These are phyloP conservation scores for Danionella cerebrum DNA, from an alignment of 2,113 vertebrate genomes.

Conservation along the genomic window DNA sequence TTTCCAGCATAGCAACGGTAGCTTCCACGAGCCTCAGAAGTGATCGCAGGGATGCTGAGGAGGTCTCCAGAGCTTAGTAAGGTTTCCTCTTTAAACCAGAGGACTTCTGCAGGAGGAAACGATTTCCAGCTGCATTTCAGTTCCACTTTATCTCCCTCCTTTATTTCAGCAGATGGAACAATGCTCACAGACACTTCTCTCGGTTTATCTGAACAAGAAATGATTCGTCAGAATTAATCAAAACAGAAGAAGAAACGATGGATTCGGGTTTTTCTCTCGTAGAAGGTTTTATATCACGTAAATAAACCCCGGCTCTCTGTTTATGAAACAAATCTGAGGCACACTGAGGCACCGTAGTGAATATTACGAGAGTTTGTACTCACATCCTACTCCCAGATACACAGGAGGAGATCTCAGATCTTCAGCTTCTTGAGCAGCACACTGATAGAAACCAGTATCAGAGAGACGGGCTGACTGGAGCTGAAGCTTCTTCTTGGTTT, in stretches of 20 bases:
- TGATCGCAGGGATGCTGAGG: background rate
- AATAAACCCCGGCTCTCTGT: too few relatives aligned
- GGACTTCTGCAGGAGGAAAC: background rate
- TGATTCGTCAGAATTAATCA: too few relatives aligned
- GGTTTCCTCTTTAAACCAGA: background rate
- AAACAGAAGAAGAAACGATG: too few relatives aligned
- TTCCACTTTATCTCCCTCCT: too few relatives aligned
- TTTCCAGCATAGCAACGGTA: constrained; percentile 2
- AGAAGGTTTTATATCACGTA: too few relatives aligned
- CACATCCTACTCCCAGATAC: background rate
- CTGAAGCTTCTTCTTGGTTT: background rate
- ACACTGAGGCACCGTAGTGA: background rate
- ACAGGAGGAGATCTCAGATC: background rate
- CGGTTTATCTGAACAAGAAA: too few relatives aligned
- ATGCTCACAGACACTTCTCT: too few relatives aligned
- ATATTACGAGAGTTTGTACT: background rate
- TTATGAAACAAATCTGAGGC: too few relatives aligned
- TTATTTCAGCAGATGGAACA: too few relatives aligned
- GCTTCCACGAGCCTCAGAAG: constrained; percentile 1
- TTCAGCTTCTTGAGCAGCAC: background rate
- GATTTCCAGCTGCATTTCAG: too few relatives aligned
- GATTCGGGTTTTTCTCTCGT: too few relatives aligned
- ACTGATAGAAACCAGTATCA: background rate
- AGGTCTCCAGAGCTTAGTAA: background rate
- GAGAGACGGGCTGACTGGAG: background rate